Evolutionary conservation across 2,888 invertebrate genomes (phyloP), one percentile per base, ranked within the genome.

Genomic region (Watsonalla binaria): DNA sequence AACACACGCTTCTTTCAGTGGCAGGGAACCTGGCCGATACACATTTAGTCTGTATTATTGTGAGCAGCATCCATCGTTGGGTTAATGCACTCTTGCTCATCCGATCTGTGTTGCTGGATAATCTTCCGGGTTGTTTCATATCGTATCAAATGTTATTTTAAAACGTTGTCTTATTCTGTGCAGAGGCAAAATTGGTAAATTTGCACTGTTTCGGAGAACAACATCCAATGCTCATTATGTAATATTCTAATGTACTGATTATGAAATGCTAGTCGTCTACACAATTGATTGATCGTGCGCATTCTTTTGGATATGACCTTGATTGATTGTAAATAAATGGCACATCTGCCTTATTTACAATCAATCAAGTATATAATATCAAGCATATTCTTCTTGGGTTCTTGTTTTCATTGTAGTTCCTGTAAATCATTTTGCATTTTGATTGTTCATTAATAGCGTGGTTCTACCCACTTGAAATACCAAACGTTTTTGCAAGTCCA

Each of bases 1-100:
- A 85, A 83, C 77, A 68, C 59, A 60, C 63, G 70, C 70, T 66
- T 77, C 72, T 76, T 75, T 80, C 79, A 74, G 72, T 78, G 71
- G 70, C 68, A 63, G 70, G 71, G 74, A 78, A 78, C 78, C 78
- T 76, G 78, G 61, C 58, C 63, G 63, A 66, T 76, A 79, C 74
- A 77, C 70, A 73, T 82, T 80, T 78, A 80, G 76, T 77, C 62
- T 66, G 71, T 74, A 78, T 80, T 80, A 78, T 77, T 74, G 78
- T 77, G 74, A 76, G 72, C 73, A 74, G 62, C 72, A 67, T 65
- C 73, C 70, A 72, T 63, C 62, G 68, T 62, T 77, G 74, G 87
- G 84, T 86, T 74, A 84, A 82, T 72, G 87, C 75, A 82, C 86
- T 80, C 81, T 66, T 69, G 72, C 65, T 73, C 78, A 76, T 75